Base-by-base conservation (phyloP, 92 coral and sea anemone genomes). In the Porites cylindrica region DNA sequence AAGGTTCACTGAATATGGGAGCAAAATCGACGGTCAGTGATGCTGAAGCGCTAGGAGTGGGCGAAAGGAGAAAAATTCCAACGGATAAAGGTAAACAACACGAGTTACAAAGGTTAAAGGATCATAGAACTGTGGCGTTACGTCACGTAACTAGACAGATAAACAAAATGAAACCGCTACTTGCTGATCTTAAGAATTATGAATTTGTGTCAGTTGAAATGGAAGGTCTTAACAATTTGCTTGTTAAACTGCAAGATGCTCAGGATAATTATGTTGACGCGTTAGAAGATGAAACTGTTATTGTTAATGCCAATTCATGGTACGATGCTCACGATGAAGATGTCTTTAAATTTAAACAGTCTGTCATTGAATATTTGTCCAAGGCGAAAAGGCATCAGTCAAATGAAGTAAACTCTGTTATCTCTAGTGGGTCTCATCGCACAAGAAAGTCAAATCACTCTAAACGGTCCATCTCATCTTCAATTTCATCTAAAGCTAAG, bases 121-220 rank as follows among this genome's bases (percentile, higher is more conserved):
- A n/a, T 66, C 24, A 9, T 54, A 60, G 81, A 65, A 56, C 24
- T 56, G 14, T 62, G 65, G 88, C 82, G 10, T 60, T 83, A 51
- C 68, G 58, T 11, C 78, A 83, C 20, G 83, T 75, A 21, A 83
- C 83, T 24, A 73, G 88, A 51, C 79, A 88, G 51, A 83, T 88
- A 53, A 88, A 88, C 61, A 89, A 70, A 83, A 85, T 90, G 56
- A 79, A 68, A 70, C 89, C 89, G 9, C 77, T 85, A 10, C 79
- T 85, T 24, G 23, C 32, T 52, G 64, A 79, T 70, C 13, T 85
- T 63, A 54, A 62, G 66, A 85, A 85, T 63, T 24, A 20, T 60
- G 82, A 90, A 21, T 82, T 85, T 84, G 85, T 85, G 73, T 79
- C 75, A 59, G 66, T 76, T 78, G 83, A 77, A 85, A 79, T 78